phyloP scores from a whole-genome alignment of 2,113 vertebrate genomes.

The Gymnocephalus cernua region DNA sequence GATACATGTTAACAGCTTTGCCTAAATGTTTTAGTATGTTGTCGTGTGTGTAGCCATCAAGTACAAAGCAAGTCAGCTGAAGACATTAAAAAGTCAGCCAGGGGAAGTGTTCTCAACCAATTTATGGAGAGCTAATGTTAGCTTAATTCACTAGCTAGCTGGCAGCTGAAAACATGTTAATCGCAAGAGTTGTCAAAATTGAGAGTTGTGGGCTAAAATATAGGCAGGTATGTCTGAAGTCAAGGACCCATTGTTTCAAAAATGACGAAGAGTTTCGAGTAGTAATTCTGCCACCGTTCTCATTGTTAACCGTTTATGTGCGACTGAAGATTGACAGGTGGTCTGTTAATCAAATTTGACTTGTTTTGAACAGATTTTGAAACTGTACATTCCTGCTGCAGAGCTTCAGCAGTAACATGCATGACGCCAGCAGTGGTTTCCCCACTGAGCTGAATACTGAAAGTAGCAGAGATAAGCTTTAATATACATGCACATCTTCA shows the following conservation, averaged over 20 bases:
- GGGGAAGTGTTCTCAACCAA: not conserved
- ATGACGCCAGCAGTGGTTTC: not conserved
- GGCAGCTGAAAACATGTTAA: not conserved
- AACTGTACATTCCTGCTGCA: not conserved
- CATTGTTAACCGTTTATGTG: not conserved
- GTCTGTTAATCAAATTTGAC: conserved; percentile 5
- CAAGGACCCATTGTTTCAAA: not conserved
- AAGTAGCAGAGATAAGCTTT: conserved; percentile 8
- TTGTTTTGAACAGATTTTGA: conserved; percentile 1
- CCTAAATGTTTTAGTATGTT: not conserved
- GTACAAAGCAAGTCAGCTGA: not conserved
- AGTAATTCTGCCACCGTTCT: not conserved
- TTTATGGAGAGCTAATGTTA: not conserved
- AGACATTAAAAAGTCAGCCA: not conserved
- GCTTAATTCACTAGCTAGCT: not conserved
- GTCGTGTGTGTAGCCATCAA: not conserved
- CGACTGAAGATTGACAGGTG: not conserved
- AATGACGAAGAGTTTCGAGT: not conserved
- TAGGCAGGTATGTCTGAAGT: not conserved
- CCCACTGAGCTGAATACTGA: not conserved
- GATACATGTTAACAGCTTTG: not conserved
- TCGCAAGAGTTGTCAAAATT: not conserved
- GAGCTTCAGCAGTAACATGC: not conserved
- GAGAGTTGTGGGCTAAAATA: not conserved
- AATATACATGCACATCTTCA: conserved; percentile 4